Evolutionary conservation across 2,888 invertebrate species (phyloP), one percentile per base, ranked within the genome.

Genomic region (Papilio elwesi): DNA sequence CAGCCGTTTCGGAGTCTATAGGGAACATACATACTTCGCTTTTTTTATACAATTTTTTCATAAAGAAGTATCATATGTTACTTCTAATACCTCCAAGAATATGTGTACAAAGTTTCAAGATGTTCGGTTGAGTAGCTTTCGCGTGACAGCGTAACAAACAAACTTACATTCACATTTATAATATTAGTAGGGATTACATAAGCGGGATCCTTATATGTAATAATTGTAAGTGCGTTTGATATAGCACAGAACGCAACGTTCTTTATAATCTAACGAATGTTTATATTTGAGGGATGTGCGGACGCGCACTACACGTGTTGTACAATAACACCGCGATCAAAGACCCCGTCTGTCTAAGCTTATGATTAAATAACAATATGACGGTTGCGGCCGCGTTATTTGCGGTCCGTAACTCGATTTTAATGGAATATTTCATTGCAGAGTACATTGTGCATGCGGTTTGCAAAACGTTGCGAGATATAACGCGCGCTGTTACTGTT

Each of bases 311-410:
- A 47, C 68, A 73, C 68, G 73, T 73, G 70, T 57, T 65, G 16
- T 57, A 57, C 64, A 73, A 64, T 62, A 68, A 63, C 91, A 90
- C 76, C 77, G 78, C 84, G 90, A 89, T 88, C 89, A 88, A 88
- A 89, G 88, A 89, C 89, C 90, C 80, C 83, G 82, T 72, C 77
- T 77, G 78, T 78, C 77, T 76, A 78, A 78, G 76, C 77, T 76
- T 74, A 71, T 76, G 76, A 82, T 85, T 83, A 82, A 83, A 84
- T 82, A 86, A 83, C 82, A 83, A 84, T 83, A 72, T 70, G 73
- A 75, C 66, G 69, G 74, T 70, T 71, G 66, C 48, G 9, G 48
- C 38, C 51, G 55, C 66, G 74, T 76, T 75, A 74, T 74, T 74
- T 76, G 72, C 71, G 73, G 74, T 66, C 36, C 53, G 47, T 70